These are phyloP conservation scores for Andricus quercusramuli DNA, from an alignment of 2,888 invertebrate genomes.

Conservation along the genomic window DNA sequence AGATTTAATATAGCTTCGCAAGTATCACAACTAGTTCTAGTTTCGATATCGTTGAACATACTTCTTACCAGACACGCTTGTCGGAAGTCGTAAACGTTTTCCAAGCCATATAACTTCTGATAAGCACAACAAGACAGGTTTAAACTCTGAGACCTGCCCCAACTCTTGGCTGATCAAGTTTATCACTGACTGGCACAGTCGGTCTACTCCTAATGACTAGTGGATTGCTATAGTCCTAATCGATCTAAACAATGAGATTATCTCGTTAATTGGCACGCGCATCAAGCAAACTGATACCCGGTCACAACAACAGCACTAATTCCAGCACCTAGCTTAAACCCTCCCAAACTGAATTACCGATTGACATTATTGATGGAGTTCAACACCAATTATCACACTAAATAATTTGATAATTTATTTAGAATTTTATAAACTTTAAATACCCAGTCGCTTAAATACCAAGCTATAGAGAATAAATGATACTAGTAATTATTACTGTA, in stretches of 20 bases:
- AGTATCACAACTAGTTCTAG: not conserved
- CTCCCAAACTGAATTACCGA: not conserved
- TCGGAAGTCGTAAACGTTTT: slow-evolving; percentile 11
- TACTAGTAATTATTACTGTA: too few relatives aligned
- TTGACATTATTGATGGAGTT: not conserved
- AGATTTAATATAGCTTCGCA: not conserved
- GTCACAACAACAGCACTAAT: not conserved
- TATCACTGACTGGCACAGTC: slow-evolving; percentile 8
- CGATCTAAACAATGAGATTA: slow-evolving; percentile 70
- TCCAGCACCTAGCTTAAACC: not conserved
- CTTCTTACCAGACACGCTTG: slow-evolving; percentile 2
- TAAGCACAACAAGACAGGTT: slow-evolving; percentile 4
- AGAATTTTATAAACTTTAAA: not conserved
- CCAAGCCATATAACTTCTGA: slow-evolving; percentile 3
- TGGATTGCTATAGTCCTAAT: slow-evolving; percentile 55
- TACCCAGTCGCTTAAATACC: too few relatives aligned
- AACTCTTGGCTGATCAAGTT: not conserved
- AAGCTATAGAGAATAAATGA: too few relatives aligned
- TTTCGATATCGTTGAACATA: not conserved
- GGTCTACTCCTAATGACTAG: slow-evolving; percentile 10
- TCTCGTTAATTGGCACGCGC: slow-evolving; percentile 52
- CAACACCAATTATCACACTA: not conserved
- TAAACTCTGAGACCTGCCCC: not conserved
- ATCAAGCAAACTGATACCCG: slow-evolving; percentile 34
- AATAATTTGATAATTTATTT: not conserved